phyloP scores from a whole-genome alignment of 2,113 vertebrate genomes.

The Chlorocebus sabaeus region DNA sequence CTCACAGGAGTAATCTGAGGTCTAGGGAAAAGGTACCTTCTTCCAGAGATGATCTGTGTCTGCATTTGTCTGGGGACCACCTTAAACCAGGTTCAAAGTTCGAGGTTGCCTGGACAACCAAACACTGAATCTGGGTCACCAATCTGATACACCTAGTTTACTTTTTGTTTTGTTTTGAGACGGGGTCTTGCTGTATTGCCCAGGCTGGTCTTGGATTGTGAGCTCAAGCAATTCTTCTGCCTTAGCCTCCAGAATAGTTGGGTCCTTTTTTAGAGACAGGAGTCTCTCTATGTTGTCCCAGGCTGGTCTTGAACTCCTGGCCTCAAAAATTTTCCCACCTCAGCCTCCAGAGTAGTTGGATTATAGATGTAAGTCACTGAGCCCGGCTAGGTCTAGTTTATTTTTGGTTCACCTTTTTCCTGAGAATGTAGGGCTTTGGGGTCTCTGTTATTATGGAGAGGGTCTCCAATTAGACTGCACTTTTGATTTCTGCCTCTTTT shows the following conservation, averaged over 20 bases:
- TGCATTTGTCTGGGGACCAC: neutral
- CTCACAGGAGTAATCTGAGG: neutral
- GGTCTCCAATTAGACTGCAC: neutral
- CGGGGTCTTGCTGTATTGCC: no score
- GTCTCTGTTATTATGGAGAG: neutral
- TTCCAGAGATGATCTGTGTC: neutral
- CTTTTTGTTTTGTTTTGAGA: neutral
- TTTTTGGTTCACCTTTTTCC: neutral
- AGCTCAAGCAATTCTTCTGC: neutral
- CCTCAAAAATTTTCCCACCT: neutral
- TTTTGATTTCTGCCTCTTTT: neutral
- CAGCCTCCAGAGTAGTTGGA: neutral
- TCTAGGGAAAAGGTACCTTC: neutral
- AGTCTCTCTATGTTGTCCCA: neutral
- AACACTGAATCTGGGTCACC: neutral
- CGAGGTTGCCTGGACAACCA: neutral
- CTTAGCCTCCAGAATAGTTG: neutral
- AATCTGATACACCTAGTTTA: neutral
- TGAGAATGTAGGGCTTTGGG: neutral
- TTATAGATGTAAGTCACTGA: neutral
- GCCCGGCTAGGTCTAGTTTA: neutral
- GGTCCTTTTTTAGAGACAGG: neutral
- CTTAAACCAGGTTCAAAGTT: neutral
- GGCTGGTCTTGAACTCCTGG: neutral
- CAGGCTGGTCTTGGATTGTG: neutral